Evolutionary conservation across 2,797 vertebrate species (phyloP).

Genomic region (Gallinago stenura): DNA sequence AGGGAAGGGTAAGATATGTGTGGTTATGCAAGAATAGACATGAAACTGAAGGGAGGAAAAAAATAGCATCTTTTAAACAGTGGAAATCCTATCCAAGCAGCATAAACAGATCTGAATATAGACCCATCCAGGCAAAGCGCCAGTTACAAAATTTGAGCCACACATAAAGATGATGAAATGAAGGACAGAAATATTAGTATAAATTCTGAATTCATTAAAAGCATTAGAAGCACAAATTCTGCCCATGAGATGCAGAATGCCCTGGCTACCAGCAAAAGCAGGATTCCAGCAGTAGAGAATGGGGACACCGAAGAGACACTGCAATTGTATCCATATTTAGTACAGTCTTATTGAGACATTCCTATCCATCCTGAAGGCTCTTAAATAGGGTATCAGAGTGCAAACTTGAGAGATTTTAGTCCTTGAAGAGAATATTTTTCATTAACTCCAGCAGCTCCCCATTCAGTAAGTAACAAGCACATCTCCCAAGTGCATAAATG

Average conservation of each 20-base stretch:
- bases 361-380: neutral
- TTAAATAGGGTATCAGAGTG: neutral
- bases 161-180: conserved; percentile 46
- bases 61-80: conserved; percentile 32
- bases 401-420: neutral
- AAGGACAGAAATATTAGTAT: conserved; percentile 34
- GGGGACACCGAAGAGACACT: neutral
- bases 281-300: neutral
- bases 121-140: conserved; percentile 47
- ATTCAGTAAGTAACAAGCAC: neutral
- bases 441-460: neutral
- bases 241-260: neutral
- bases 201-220: conserved; percentile 59
- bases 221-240: conserved; percentile 33
- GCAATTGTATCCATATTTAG: neutral
- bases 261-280: neutral
- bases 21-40: conserved; percentile 6
- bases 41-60: neutral
- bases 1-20: neutral
- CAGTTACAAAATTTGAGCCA: conserved; percentile 56
- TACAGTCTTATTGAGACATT: neutral
- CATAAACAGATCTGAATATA: conserved; percentile 54
- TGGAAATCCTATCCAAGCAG: conserved; percentile 58
- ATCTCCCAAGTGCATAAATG: neutral
- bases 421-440: neutral